These are phyloP conservation scores for Leptothorax acervorum DNA, from an alignment of 2,888 invertebrate species.

Conservation along the genomic window DNA sequence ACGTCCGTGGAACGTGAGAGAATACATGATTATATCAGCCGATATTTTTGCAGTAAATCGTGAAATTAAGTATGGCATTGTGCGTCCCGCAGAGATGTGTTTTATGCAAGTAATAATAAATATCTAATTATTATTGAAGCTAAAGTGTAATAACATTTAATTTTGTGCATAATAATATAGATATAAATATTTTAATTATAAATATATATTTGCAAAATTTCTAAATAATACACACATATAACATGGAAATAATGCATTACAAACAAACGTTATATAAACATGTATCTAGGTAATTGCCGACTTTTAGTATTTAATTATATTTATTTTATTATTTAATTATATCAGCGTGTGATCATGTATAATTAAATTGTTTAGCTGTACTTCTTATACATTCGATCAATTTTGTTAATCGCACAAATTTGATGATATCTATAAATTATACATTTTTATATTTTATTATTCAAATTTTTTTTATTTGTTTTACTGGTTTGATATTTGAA, in stretches of 20 bases:
- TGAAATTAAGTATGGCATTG: slow-evolving; percentile 19
- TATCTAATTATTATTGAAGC: slow-evolving; percentile 46
- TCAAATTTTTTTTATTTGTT: not conserved
- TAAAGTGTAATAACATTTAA: slow-evolving; percentile 45
- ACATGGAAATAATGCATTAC: slow-evolving; percentile 39
- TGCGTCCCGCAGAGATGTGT: not conserved
- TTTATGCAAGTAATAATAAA: slow-evolving; percentile 26
- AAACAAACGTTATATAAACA: slow-evolving; percentile 30
- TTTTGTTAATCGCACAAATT: not conserved
- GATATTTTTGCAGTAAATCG: slow-evolving; percentile 17
- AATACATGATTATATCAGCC: not conserved
- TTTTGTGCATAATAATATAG: slow-evolving; percentile 27
- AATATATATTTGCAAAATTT: slow-evolving; percentile 47
- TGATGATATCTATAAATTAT: not conserved
- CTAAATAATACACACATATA: slow-evolving; percentile 20
- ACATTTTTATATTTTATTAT: not conserved
- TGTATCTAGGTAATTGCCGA: slow-evolving; percentile 16
- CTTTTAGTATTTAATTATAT: slow-evolving; percentile 42
- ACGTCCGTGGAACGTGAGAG: not conserved
- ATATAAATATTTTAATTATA: slow-evolving; percentile 52
- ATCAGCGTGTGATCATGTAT: not conserved
- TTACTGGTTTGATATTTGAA: not conserved
- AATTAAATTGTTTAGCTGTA: slow-evolving; percentile 19
- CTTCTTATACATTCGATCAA: not conserved
- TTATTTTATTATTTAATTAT: slow-evolving; percentile 30